These are phyloP conservation scores for Drosophila parthenogenetica DNA, from an alignment of 2,888 invertebrate genomes.

Conservation along the genomic window DNA sequence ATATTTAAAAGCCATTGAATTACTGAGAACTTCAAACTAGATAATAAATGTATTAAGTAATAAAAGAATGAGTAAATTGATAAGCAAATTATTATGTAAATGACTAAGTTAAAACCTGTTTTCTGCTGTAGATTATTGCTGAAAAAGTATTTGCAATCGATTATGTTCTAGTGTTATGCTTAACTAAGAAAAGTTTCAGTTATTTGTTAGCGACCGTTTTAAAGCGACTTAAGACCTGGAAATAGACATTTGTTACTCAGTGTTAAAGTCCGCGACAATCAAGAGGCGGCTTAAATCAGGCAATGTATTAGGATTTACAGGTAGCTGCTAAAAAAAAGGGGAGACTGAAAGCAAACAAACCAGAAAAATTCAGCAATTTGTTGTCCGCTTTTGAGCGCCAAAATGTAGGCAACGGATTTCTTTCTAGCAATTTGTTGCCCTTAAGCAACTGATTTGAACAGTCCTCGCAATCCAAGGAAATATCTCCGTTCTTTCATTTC, in stretches of 20 bases:
- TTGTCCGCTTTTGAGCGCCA: slow-evolving; percentile 36
- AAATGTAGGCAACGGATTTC: slow-evolving; percentile 33
- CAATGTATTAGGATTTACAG: slow-evolving; percentile 26
- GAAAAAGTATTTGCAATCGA: slow-evolving; percentile 23
- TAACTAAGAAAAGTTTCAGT: neutral
- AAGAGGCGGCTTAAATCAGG: slow-evolving; percentile 19
- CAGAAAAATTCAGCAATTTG: slow-evolving; percentile 48
- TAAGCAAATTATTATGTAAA: neutral
- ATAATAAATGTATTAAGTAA: neutral
- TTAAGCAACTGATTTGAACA: slow-evolving; percentile 35
- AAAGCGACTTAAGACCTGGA: slow-evolving; percentile 25
- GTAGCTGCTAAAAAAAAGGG: slow-evolving; percentile 5
- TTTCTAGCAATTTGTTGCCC: slow-evolving; percentile 51
- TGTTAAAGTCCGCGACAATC: slow-evolving; percentile 21
- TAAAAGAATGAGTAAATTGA: too few species aligned
- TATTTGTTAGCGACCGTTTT: slow-evolving; percentile 39
- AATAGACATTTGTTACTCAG: slow-evolving; percentile 9
- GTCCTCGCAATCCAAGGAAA: slow-evolving; percentile 46
- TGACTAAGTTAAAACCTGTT: slow-evolving; percentile 3
- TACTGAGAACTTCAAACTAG: too few species aligned
- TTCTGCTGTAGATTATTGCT: slow-evolving; percentile 5
- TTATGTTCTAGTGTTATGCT: neutral
- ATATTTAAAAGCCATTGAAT: neutral
- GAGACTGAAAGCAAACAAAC: slow-evolving; percentile 16
- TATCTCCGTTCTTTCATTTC: slow-evolving; percentile 29